Percentiles rank a stretch among this genome's conserved stretches.
Evolutionary conservation across 2,797 vertebrate species (phyloP).

Genomic region (Melanitta fusca): DNA sequence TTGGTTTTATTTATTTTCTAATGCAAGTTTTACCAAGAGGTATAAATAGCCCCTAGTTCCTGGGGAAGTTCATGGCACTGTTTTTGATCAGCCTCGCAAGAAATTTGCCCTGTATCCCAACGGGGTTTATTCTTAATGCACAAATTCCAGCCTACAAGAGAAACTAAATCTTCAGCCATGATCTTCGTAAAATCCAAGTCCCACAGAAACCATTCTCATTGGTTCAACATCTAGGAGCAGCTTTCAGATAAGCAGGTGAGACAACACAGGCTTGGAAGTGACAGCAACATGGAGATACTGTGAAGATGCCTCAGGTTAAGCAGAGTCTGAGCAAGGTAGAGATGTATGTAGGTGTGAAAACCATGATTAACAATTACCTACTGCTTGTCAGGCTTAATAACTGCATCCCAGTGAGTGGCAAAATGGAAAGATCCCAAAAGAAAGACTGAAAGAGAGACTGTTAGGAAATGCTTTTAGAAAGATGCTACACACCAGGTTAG

Average conservation of each 20-base stretch:
- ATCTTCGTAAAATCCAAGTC: background rate
- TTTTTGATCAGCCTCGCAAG: conserved; percentile 31
- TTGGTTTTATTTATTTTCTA: conserved; percentile 46
- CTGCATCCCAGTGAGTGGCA: background rate
- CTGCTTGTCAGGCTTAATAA: background rate
- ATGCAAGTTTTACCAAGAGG: conserved; percentile 8
- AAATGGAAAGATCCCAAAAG: background rate
- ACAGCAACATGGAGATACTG: rapidly evolving
- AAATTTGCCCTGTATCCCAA: background rate
- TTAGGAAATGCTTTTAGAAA: background rate
- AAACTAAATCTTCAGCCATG: background rate
- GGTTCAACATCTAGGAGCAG: background rate
- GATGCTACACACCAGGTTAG: background rate
- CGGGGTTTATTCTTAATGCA: background rate
- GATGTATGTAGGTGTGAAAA: background rate
- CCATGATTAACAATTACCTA: background rate
- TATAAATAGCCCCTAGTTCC: conserved; percentile 50
- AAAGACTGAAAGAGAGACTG: background rate
- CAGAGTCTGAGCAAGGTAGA: background rate
- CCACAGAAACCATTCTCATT: background rate
- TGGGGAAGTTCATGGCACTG: conserved; percentile 13
- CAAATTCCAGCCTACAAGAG: background rate
- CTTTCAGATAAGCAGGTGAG: background rate
- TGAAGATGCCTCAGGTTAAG: background rate
- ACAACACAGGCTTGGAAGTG: background rate